These are phyloP conservation scores for Ichneumon xanthorius DNA, from an alignment of 2,888 invertebrate species.

Conservation along the genomic window DNA sequence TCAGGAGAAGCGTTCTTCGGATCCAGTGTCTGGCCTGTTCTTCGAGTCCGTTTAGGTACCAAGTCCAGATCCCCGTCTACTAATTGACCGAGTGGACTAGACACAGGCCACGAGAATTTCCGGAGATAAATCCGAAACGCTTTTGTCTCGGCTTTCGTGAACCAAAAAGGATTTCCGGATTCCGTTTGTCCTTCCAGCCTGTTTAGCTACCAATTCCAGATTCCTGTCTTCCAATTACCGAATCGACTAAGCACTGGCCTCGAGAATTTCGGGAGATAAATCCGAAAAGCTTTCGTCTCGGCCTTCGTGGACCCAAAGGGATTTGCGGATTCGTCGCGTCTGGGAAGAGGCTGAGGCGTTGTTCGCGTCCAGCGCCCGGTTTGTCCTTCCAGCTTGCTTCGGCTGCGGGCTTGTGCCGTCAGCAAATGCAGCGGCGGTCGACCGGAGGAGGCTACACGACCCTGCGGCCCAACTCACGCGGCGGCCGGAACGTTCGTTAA, in stretches of 20 bases:
- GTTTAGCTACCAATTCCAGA: not conserved
- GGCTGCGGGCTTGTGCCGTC: not conserved
- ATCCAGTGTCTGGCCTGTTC: too few species aligned
- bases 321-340: not conserved
- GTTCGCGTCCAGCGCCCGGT: not conserved
- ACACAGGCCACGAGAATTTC: not conserved
- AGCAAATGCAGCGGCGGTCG: not conserved
- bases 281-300: not conserved
- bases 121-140: not conserved
- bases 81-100: too few species aligned
- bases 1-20: too few species aligned
- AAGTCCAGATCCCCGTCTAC: too few species aligned
- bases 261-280: too few species aligned
- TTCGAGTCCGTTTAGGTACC: not conserved
- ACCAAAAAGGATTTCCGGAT: not conserved
- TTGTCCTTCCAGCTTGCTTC: not conserved
- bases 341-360: not conserved
- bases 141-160: too few species aligned
- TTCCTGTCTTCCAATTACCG: not conserved
- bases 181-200: too few species aligned
- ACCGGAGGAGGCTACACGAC: not conserved
- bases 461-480: conserved; percentile 46
- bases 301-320: not conserved
- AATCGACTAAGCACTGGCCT: too few species aligned
- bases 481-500: conserved; percentile 74